phyloP scores from a whole-genome alignment of 2,797 vertebrate genomes.

The Odontamblyopus rebecca region DNA sequence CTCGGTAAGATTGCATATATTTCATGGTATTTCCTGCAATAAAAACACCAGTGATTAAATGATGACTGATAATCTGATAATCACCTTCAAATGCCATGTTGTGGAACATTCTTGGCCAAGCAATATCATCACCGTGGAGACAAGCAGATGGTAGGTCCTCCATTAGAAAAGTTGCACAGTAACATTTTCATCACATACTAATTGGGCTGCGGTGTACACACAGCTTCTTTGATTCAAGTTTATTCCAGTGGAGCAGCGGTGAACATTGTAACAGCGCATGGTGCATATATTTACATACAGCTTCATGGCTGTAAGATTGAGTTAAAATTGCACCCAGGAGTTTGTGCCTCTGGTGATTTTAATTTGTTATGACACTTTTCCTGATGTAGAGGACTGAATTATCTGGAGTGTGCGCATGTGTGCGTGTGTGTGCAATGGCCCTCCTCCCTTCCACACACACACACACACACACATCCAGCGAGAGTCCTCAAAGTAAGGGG shows the following conservation, averaged over 20 bases:
- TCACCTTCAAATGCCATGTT: too few species aligned
- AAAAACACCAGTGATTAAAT: too few species aligned
- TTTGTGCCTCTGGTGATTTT: slow-evolving; percentile 69
- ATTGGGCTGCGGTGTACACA: slow-evolving; percentile 42
- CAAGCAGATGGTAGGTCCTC: too few species aligned
- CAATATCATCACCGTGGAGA: too few species aligned
- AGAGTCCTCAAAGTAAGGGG: slow-evolving; percentile 55
- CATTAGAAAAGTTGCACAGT: too few species aligned
- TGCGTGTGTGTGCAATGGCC: slow-evolving; percentile 11
- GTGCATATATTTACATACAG: slow-evolving; percentile 70
- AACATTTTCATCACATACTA: slow-evolving; percentile 44
- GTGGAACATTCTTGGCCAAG: too few species aligned
- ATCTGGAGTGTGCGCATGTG: slow-evolving; percentile 33
- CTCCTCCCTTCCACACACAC: slow-evolving; percentile 14
- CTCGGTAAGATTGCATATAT: too few species aligned
- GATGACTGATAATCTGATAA: too few species aligned
- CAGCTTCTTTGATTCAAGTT: slow-evolving; percentile 46
- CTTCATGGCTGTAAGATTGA: slow-evolving; percentile 68
- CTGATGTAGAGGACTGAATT: slow-evolving; percentile 62
- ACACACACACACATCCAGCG: slow-evolving; percentile 60
- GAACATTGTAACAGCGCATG: slow-evolving; percentile 46
- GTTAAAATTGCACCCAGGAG: slow-evolving; percentile 73
- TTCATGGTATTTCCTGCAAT: too few species aligned
- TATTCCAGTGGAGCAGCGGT: slow-evolving; percentile 41
- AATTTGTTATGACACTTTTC: slow-evolving; percentile 72